Evolutionary conservation across 2,888 invertebrate species (phyloP), one percentile per base, ranked within the genome.

Genomic region (Tipula vernalis): DNA sequence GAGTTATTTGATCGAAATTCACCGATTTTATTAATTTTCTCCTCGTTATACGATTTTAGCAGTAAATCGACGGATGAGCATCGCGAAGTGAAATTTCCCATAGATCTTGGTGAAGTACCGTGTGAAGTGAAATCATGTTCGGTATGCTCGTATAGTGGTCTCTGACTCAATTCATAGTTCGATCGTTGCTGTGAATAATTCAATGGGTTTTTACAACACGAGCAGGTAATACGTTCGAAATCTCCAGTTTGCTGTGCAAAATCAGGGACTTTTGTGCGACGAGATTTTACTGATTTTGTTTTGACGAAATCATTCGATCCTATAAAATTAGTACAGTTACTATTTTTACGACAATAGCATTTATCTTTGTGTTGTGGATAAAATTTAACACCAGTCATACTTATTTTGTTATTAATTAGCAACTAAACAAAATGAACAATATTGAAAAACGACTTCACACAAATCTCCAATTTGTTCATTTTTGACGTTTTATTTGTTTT

Each of bases 321-420:
- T 28, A 71, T 28, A 84, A 39, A 84, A 84, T 84, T 39, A 84
- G 0, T 15, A 8, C 15, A n/a, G n/a, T n/a, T 36, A 83, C 83
- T n/a, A 36, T 84, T 39, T 84, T 13, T 1, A 8, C 84, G 84
- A n/a, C 84, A 84, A 12, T 84, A 84, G 10, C 84, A 84, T 84
- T 84, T 84, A 84, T 84, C 84, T 39, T 84, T 84, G 10, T 84
- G 84, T 84, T 84, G 84, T 15, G 84, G 84, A 39, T 84, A 84
- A 41, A 84, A 84, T 39, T 84, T 84, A 39, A 10, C 71, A 28
- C 71, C 71, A 71, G 71, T 71, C 71, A 71, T 71, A 28, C 28
- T 71, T 57, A 57, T 8, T 57, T 57, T 10, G 2, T 39, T 39
- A 6, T 39, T 6, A 3, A 39, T 39, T 39, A 39, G 39, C 39